Evolutionary conservation across 2,888 invertebrate genomes (phyloP), one percentile per base, ranked within the genome.

Genomic region (Dusona sp.): DNA sequence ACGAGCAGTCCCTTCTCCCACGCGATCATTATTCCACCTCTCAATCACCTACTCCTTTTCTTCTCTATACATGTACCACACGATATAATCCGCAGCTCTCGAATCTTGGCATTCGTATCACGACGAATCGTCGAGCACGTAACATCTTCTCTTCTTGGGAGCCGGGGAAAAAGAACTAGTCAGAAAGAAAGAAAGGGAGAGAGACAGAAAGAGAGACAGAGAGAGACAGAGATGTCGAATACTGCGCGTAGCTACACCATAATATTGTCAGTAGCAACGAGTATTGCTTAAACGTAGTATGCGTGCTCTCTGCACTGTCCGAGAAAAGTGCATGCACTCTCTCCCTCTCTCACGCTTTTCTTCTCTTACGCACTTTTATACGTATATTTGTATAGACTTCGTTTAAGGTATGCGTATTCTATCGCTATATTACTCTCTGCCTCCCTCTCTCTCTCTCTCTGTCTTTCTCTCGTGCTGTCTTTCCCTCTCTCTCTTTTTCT

Each of bases 81-180:
- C 75, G 57, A 61, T 38, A 77, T 64, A 61, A 42, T 48, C 42
- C 48, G 54, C 51, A 48, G 36, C 73, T 29, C 65, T 73, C 80
- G 80, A 73, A 88, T 88, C 86, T 81, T 84, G 78, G 85, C 85
- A 91, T 92, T 91, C 92, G 87, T 88, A 89, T 90, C 92, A 92
- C 92, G 91, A 84, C 83, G 78, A 81, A 81, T 79, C 90, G 87
- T 89, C 91, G 90, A 91, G 93, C 93, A 93, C 93, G 93, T 93
- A 93, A 94, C 93, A 93, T 93, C 93, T 93, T 92, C 92, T 93
- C 91, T 94, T 93, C 93, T 92, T 91, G 91, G 92, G 93, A 93
- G 91, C 86, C 83, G 73, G 84, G 85, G 79, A 70, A 82, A 45
- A 83, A 75, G 83, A 86, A 73, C 79, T 75, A 11, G 61, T 29